Evolutionary conservation across 2,797 vertebrate species (phyloP), one percentile per base, ranked within the genome.

Genomic region (Eulemur albifrons): DNA sequence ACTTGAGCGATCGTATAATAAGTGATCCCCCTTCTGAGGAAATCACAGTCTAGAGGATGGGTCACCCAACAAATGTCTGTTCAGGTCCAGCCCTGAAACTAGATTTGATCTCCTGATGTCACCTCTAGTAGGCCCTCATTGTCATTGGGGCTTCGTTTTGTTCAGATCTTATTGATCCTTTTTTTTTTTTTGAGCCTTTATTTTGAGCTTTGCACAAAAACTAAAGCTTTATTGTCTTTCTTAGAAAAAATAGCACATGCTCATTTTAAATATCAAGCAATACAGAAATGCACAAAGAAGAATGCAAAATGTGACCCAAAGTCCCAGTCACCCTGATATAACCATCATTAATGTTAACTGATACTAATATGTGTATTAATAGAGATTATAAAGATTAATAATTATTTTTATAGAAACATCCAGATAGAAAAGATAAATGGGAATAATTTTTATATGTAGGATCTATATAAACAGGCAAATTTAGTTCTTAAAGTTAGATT

Each of bases 381-480:
- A 48, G 30, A 32, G 30, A 50, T 50, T 50, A 35, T 30, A 86
- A 61, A 54, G 50, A 87, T 70, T 70, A 69, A 32, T n/a, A 77
- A 40, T 54, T 48, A 27, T 88, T 23, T 92, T 21, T 77, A 7
- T 54, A 25, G 70, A 38, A 13, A 72, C 38, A 88, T 35, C 50
- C 30, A 75, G 40, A 79, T 45, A 84, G 77, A 48, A 87, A 94
- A 79, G 48, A 75, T 59, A 92, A 73, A 30, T 73, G 32, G 86
- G 45, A 52, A 73, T 1, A 30, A 75, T 43, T 92, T 84, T 10
- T 35, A 57, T 50, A 50, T n/a, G 57, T 11, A 35, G 50, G 45
- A 77, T 48, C 23, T 75, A 50, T 70, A 40, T 70, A 48, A 87
- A 52, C 43, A 83, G 8, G 25, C 23, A 25, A 69, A 43, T 69